phyloP scores from a whole-genome alignment of 2,888 invertebrate species.

The Metopia argyrocephala region DNA sequence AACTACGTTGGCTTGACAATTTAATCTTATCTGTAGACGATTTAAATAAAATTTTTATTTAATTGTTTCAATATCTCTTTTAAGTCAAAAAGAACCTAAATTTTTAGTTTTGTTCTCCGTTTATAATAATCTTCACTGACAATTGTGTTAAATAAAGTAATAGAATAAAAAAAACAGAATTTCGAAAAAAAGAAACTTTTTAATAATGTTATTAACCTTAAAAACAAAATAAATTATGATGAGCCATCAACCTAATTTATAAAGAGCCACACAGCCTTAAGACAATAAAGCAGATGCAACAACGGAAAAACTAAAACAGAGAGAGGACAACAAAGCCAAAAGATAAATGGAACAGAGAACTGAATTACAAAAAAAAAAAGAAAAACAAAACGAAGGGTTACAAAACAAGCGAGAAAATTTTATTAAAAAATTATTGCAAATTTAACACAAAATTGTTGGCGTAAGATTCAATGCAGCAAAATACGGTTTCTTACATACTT shows the following conservation, averaged over 20 bases:
- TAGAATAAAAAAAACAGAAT: not conserved
- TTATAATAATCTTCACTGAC: not conserved
- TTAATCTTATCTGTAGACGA: not conserved
- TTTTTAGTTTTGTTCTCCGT: not conserved
- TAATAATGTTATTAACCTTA: slow-evolving; percentile 55
- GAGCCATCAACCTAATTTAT: slow-evolving; percentile 54
- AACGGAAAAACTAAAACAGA: not conserved
- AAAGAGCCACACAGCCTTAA: slow-evolving; percentile 9
- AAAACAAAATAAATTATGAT: slow-evolving; percentile 22
- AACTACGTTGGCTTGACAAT: not conserved
- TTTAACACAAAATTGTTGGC: not conserved
- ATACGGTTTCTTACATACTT: no score
- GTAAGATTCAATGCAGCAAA: no score
- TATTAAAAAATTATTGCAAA: not conserved
- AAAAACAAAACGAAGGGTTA: not conserved
- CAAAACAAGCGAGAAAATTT: not conserved
- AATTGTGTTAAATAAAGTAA: not conserved
- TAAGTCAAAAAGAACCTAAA: not conserved
- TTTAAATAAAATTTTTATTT: not conserved
- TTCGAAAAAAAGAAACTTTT: not conserved
- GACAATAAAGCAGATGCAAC: not conserved
- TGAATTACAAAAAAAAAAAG: not conserved
- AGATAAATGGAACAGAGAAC: not conserved
- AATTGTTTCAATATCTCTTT: not conserved
- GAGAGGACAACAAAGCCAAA: not conserved